Percentiles rank a stretch among this genome's conserved stretches.
Evolutionary conservation across 2,797 vertebrate species (phyloP).

Genomic region (Margarornis squamiger): DNA sequence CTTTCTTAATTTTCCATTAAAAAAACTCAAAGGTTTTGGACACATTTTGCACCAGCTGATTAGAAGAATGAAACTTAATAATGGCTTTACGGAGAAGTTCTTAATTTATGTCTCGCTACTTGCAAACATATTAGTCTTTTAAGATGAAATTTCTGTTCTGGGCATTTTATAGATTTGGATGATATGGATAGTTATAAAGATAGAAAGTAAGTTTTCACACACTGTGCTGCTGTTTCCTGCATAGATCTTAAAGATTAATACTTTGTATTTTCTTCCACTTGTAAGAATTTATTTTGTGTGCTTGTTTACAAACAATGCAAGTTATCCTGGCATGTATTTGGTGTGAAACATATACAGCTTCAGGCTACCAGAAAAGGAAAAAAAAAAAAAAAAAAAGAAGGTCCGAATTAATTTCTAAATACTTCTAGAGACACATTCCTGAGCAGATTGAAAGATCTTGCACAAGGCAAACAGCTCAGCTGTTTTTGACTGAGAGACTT

Average conservation of each 20-base stretch:
- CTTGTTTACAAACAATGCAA: neutral
- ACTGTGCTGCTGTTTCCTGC: neutral
- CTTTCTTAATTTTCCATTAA: neutral
- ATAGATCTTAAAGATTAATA: neutral
- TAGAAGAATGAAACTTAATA: constrained; percentile 15
- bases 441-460: neutral
- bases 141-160: neutral
- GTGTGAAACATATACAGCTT: neutral
- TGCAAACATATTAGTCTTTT: neutral
- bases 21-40: neutral
- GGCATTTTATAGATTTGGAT: neutral
- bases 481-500: neutral
- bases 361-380: neutral
- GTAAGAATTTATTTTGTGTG: neutral
- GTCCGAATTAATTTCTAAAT: neutral
- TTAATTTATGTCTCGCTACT: constrained; percentile 21
- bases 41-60: neutral
- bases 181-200: neutral
- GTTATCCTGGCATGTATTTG: neutral
- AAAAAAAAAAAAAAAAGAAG: neutral
- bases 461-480: fast-evolving
- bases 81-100: neutral
- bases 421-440: neutral
- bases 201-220: neutral
- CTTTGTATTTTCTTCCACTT: neutral